phyloP scores from a whole-genome alignment of 1,140 invertebrate genomes.

The Drosophila cardini region DNA sequence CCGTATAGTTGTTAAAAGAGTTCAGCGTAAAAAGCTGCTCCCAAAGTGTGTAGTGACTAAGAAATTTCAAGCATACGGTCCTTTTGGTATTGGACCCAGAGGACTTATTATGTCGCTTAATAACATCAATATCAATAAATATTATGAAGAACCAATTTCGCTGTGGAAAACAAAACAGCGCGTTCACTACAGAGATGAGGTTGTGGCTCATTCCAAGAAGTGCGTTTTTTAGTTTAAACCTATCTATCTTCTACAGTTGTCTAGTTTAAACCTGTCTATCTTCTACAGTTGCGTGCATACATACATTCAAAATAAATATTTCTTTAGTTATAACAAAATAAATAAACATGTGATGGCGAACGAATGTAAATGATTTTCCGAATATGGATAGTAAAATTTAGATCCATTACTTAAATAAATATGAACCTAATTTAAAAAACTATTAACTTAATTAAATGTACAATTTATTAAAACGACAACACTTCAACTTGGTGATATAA shows the following conservation, averaged over 20 bases:
- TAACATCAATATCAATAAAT: slow-evolving; percentile 59
- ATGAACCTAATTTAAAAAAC: too few species aligned
- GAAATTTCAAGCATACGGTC: background rate
- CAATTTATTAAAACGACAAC: too few species aligned
- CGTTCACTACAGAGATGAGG: slow-evolving; percentile 75
- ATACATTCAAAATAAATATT: background rate
- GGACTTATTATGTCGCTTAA: slow-evolving; percentile 64
- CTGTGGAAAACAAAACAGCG: slow-evolving; percentile 79
- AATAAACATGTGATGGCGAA: too few species aligned
- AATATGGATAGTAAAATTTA: too few species aligned
- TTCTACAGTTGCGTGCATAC: slow-evolving; percentile 18
- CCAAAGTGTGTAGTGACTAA: background rate
- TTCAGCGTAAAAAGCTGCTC: background rate
- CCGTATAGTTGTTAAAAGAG: slow-evolving; percentile 19
- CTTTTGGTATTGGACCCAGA: background rate
- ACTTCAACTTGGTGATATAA: too few species aligned
- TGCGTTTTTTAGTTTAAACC: slow-evolving; percentile 36
- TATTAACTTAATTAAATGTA: too few species aligned
- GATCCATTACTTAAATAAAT: too few species aligned
- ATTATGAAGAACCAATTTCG: slow-evolving; percentile 64
- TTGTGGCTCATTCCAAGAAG: slow-evolving; percentile 57
- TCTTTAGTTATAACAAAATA: background rate
- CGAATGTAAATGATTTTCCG: too few species aligned
- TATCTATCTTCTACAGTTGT: too few species aligned
- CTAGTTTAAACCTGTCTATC: background rate